Evolutionary conservation across 2,113 vertebrate genomes (phyloP).

Genomic region (Miniopterus natalensis): DNA sequence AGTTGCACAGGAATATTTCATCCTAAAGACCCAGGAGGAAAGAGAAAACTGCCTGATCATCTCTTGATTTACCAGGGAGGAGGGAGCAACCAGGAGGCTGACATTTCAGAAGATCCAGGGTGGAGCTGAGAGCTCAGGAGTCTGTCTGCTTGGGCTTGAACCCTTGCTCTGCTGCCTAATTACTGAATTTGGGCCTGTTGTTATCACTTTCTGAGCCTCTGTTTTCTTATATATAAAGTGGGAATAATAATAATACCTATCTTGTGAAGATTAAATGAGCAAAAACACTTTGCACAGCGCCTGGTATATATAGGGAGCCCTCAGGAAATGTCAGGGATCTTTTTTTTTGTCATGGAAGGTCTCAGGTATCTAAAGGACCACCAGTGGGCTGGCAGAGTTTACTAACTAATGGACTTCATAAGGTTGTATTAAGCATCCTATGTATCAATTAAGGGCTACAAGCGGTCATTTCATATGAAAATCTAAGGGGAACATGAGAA

Average conservation of each 20-base stretch:
- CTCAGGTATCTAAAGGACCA: not conserved
- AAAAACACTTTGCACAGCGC: not conserved
- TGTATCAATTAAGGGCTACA: not conserved
- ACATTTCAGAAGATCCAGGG: not conserved
- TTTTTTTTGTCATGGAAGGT: not conserved
- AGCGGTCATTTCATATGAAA: not conserved
- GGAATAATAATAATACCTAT: not conserved
- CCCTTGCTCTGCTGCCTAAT: not conserved
- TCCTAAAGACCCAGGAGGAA: not conserved
- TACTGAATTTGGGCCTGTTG: not conserved
- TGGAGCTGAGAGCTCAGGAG: not conserved
- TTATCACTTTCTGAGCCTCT: not conserved
- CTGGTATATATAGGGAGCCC: no score
- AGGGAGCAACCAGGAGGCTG: not conserved
- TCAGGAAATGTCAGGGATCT: not conserved
- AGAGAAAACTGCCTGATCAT: not conserved
- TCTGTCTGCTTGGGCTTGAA: not conserved
- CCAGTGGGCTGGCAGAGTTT: not conserved
- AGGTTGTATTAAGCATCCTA: not conserved
- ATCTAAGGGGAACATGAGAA: not conserved
- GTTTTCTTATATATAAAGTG: not conserved
- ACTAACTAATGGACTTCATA: not conserved
- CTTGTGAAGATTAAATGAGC: not conserved
- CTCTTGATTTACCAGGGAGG: not conserved
- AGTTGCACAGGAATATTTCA: not conserved